Evolutionary conservation across 1,140 invertebrate species (phyloP).

Genomic region (Drosophila trapezifrons): DNA sequence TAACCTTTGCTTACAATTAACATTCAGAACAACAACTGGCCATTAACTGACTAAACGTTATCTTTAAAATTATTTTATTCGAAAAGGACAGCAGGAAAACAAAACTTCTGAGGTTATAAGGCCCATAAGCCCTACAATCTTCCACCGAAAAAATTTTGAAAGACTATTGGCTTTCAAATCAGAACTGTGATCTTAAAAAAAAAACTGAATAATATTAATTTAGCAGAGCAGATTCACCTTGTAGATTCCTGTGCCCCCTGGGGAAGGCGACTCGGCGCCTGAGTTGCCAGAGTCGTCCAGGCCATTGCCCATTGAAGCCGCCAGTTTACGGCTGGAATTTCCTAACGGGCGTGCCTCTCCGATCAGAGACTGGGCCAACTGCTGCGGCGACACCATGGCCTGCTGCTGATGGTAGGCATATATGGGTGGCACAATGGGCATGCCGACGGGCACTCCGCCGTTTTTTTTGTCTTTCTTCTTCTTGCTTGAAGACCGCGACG

Average conservation of each 20-base stretch:
- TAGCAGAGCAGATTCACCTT: slow-evolving; percentile 18
- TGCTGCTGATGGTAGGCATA: slow-evolving; percentile 78
- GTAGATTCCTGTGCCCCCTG: slow-evolving; percentile 93
- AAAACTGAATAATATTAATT: background rate
- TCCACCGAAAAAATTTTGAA: too few species aligned
- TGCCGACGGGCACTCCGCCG: slow-evolving; percentile 79
- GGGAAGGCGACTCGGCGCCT: slow-evolving; percentile 89
- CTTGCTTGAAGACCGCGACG: slow-evolving; percentile 84
- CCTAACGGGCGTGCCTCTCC: slow-evolving; percentile 69
- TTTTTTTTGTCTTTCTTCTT: slow-evolving; percentile 86
- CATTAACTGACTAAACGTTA: too few species aligned
- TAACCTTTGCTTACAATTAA: too few species aligned
- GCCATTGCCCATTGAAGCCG: slow-evolving; percentile 85
- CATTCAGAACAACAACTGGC: too few species aligned
- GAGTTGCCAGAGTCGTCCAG: slow-evolving; percentile 86
- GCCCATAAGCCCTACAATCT: too few species aligned
- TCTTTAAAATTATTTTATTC: too few species aligned
- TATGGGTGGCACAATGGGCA: slow-evolving; percentile 81
- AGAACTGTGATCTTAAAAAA: background rate
- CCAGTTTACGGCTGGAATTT: slow-evolving; percentile 85
- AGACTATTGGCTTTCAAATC: too few species aligned
- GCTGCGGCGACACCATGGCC: slow-evolving; percentile 62
- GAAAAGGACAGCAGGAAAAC: too few species aligned
- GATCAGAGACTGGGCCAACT: slow-evolving; percentile 72
- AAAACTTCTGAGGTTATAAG: too few species aligned